phyloP scores from a whole-genome alignment of 2,113 vertebrate genomes.

The Catharus minimus region DNA sequence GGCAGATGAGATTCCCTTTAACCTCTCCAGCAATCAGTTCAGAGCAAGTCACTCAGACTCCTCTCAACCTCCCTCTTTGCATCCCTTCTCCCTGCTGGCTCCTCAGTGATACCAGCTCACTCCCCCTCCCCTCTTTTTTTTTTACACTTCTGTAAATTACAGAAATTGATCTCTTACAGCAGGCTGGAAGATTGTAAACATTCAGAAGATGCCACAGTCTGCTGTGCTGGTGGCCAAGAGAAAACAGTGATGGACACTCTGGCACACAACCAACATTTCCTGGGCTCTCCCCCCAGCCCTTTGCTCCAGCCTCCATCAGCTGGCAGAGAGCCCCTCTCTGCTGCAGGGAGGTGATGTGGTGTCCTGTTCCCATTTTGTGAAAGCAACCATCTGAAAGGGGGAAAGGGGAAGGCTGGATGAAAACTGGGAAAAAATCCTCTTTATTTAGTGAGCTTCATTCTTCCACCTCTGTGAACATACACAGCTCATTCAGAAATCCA shows the following conservation, averaged over 20 bases:
- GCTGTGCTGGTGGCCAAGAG: not conserved
- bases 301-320: not conserved
- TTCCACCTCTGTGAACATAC: not conserved
- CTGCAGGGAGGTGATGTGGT: not conserved
- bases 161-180: not conserved
- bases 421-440: not conserved
- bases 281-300: not conserved
- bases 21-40: not conserved
- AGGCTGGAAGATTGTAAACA: constrained; percentile 8
- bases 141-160: not conserved
- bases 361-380: not conserved
- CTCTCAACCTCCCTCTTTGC: not conserved
- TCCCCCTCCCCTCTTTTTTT: rapidly evolving
- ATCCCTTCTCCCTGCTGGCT: not conserved
- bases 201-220: constrained; percentile 12
- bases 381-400: not conserved
- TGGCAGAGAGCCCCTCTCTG: not conserved
- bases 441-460: not conserved
- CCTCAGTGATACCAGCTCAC: not conserved
- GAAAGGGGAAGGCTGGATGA: not conserved
- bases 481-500: constrained; percentile 23
- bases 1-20: not conserved
- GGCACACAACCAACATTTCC: not conserved
- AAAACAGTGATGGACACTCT: not conserved
- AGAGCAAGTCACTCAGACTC: not conserved